Evolutionary conservation across 2,797 vertebrate species (phyloP), one percentile per base, ranked within the genome.

Genomic region (Artibeus lituratus): DNA sequence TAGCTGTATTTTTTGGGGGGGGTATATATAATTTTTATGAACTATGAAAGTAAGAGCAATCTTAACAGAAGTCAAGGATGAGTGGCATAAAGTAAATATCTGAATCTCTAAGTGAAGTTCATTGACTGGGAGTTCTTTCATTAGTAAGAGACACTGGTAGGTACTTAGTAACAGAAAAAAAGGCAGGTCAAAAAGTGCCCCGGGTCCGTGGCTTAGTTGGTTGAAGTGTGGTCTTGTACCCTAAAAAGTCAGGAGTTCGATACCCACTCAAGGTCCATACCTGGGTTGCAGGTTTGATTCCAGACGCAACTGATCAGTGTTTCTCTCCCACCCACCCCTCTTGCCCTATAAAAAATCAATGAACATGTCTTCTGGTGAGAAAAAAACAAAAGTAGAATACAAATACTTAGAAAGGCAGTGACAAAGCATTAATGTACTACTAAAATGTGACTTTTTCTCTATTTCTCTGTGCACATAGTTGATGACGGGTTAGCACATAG

Each of bases 61-160:
- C 37, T 89, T 95, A 87, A 57, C 29, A 72, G 59, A 88, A 87
- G n/a, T 42, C 49, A 51, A 78, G 94, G 86, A 78, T 87, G 53
- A 90, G 65, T 84, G 32, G 35, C 32, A 81, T 95, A 92, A 86
- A 37, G 32, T 81, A 57, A 80, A 80, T 62, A 21, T 83, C 22
- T 87, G 26, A 74, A 90, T 26, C 24, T 70, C 29, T 70, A 53
- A 69, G 39, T 55, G 39, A 90, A 83, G 24, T 44, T 89, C 7
- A 37, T 65, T 49, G 77, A 77, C 57, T 67, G 24, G 37, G 35
- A 82, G 26, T 72, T 91, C 22, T 51, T 32, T 12, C 44, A 14
- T 88, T 69, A 53, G 26, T 22, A 51, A 32, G 39, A 86, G 62
- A 78, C 3, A 12, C 18, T 51, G 7, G 11, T 78, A 49, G 72